Evolutionary conservation across 30 jellyfish, hydroid and myxozoan species (phyloP), one percentile per base, ranked within the genome.

Genomic region (Pseudorhiza aurosa): DNA sequence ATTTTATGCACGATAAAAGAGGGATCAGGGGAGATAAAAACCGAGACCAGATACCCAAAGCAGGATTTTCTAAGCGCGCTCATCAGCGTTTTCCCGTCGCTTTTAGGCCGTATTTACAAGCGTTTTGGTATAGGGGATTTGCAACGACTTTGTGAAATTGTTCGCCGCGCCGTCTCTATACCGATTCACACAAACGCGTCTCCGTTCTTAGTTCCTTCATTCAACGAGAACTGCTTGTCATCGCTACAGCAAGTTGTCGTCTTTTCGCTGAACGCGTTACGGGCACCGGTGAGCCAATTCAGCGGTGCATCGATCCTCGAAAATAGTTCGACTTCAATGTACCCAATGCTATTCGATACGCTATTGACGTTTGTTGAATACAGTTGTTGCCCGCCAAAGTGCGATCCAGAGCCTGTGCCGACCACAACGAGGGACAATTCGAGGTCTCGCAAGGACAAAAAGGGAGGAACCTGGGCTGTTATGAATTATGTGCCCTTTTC

Each of bases 381-480:
- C 85, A 91, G 97, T n/a, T 84, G 98, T 62, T 84, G 96, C 68
- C 98, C 98, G 78, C 98, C 98, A 47, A 91, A 83, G 44, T 59
- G 84, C 21, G 98, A 68, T 33, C 69, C 94, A 32, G 71, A 72
- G 36, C 74, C 77, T 8, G 60, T 81, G 58, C 83, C 39, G 65
- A 37, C 37, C 43, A 37, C 44, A 35, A 19, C 18, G 27, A 47
- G 6, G 17, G 69, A 49, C 17, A 53, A 44, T 29, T 19, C 9
- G 15, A 8, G 85, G 63, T 71, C 85, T 12, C 22, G 59, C 25
- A 85, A 74, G 59, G 73, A 59, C 17, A 85, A 73, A 60, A 85
- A 72, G 45, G 11, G 26, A 21, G 96, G 96, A 3, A 96, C 84
- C 10, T 85, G 96, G 96, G 56, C 74, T 33, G 98, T 91, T 31